phyloP scores from a whole-genome alignment of 2,113 vertebrate genomes.

The Probosciger aterrimus region DNA sequence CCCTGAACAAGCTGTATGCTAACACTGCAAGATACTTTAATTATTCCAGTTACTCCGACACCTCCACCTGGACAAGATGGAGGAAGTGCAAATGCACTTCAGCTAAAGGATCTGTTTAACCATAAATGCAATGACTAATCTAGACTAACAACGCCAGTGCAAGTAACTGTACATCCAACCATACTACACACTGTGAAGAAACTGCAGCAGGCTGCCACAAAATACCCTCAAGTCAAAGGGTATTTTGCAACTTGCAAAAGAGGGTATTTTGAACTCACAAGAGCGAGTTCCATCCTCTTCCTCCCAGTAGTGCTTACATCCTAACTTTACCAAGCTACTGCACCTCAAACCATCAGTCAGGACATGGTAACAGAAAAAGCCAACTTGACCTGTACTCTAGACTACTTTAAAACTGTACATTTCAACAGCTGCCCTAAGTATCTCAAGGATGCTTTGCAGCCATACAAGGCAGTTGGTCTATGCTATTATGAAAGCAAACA shows the following conservation, averaged over 20 bases:
- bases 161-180: background rate
- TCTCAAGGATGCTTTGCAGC: background rate
- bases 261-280: background rate
- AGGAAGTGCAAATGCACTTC: background rate
- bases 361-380: background rate
- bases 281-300: background rate
- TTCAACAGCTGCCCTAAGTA: fast-evolving
- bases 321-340: background rate
- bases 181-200: background rate
- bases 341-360: background rate
- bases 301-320: background rate
- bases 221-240: background rate
- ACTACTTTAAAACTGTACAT: background rate
- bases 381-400: background rate
- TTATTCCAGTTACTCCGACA: background rate
- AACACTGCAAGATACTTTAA: background rate
- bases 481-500: background rate
- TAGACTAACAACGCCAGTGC: background rate
- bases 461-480: background rate
- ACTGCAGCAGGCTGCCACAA: background rate
- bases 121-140: background rate
- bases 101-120: background rate
- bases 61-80: background rate
- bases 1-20: background rate
- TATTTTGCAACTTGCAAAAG: background rate